Base-by-base conservation (phyloP, 2,888 invertebrate genomes). In the Lysandra coridon region DNA sequence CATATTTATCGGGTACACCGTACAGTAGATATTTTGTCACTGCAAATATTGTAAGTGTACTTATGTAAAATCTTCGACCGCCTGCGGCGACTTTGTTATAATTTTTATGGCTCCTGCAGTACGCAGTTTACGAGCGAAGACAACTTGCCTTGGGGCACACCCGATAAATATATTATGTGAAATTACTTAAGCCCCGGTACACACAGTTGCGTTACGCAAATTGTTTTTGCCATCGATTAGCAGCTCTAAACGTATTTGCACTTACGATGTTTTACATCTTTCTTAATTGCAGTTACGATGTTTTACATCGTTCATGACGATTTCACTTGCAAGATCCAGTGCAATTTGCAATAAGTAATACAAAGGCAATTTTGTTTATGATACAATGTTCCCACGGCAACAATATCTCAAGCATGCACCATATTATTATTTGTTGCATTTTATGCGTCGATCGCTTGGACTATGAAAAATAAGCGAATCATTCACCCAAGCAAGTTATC, bases 331-430 rank as follows among this genome's bases (percentile, higher is more conserved):
- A 69, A 69, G 69, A 69, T 69, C 33, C 69, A 5, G 37, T 69
- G 17, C 33, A 37, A 69, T 69, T 69, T 69, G 33, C 69, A 37
- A 69, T 69, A 69, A 69, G 69, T 37, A 69, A 14, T 69, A 69
- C 69, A 69, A 69, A 69, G 33, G 69, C 69, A 33, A 40, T 40
- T 69, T 69, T 69, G 33, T 69, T 69, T 69, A 69, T 69, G 69
- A 69, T 33, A 69, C 69, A 14, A 53, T 30, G 53, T 76, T 76
- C 76, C 76, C 76, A 76, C 76, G 76, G 76, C 49, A 30, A 57
- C 76, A 76, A 53, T 76, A 76, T 74, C 74, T 74, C 74, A 44
- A 74, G n/a, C 74, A 44, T 76, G 76, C 76, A 76, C 49, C 76
- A 76, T 76, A 76, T 53, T 76, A 76, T 53, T 76, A 76, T 53